Evolutionary conservation across 2,888 invertebrate genomes (phyloP).

Genomic region (Caenorhabditis drosophilae): DNA sequence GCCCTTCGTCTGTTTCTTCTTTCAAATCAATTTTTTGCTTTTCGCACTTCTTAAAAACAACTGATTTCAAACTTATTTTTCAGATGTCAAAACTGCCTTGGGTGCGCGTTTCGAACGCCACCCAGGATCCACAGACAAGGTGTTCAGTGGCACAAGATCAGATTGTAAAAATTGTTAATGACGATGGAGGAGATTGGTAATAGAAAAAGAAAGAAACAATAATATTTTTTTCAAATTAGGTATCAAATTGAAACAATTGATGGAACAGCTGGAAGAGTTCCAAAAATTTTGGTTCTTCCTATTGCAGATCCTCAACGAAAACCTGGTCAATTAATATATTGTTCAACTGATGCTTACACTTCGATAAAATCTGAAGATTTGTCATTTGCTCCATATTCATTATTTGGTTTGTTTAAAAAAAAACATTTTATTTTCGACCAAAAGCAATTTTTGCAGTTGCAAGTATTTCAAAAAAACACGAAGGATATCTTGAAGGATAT

Average conservation of each 20-base stretch:
- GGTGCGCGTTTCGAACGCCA: constrained; percentile 23
- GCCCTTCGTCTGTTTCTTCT: too few species aligned
- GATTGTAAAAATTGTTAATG: constrained; percentile 19
- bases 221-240: too few species aligned
- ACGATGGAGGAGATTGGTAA: constrained; percentile 26
- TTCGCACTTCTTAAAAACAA: too few species aligned
- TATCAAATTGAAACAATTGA: constrained; percentile 20
- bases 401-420: constrained; percentile 12
- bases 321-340: constrained; percentile 19
- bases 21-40: too few species aligned
- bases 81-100: constrained; percentile 10
- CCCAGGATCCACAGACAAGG: constrained; percentile 21
- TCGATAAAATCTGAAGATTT: constrained; percentile 22
- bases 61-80: too few species aligned
- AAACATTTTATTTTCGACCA: neutral
- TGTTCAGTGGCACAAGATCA: constrained; percentile 30
- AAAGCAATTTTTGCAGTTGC: constrained; percentile 23
- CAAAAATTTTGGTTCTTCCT: constrained; percentile 15
- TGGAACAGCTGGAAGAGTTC: constrained; percentile 15
- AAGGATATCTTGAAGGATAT: constrained; percentile 25
- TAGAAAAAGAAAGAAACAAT: too few species aligned
- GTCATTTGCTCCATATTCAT: constrained; percentile 17
- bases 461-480: constrained; percentile 4
- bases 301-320: constrained; percentile 14
- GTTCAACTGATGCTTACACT: constrained; percentile 18